Evolutionary conservation across 2,113 vertebrate genomes (phyloP).

Genomic region (Athene noctua): DNA sequence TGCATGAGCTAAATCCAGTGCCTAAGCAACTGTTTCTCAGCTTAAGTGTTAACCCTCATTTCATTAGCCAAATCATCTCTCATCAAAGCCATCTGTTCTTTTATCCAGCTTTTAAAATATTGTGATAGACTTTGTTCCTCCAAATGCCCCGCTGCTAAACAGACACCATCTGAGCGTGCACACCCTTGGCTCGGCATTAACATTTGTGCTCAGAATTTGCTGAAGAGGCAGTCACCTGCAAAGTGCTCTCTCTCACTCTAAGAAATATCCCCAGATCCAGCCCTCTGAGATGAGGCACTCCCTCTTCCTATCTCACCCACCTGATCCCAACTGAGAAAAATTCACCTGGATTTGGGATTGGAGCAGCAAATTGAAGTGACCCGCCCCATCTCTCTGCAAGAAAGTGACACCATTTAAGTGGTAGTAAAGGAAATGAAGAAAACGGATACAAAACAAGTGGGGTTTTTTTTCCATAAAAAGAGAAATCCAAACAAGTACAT

Average conservation of each 20-base stretch:
- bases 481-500: not conserved
- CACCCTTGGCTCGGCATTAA: not conserved
- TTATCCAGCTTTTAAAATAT: not conserved
- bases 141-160: not conserved
- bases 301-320: not conserved
- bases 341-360: not conserved
- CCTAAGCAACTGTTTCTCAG: not conserved
- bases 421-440: not conserved
- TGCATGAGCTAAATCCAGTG: not conserved
- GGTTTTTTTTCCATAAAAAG: not conserved
- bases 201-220: not conserved
- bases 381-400: not conserved
- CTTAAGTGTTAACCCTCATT: not conserved
- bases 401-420: not conserved
- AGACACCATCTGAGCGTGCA: not conserved
- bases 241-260: not conserved
- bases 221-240: not conserved
- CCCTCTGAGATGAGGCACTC: not conserved
- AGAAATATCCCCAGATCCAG: not conserved
- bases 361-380: not conserved
- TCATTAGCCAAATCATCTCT: not conserved
- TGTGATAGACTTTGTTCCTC: not conserved
- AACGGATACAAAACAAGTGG: not conserved
- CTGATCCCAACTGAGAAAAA: not conserved
- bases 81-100: slow-evolving; percentile 17